Evolutionary conservation across 2,113 vertebrate species (phyloP), one percentile per base, ranked within the genome.

Genomic region (Ardeotis arabs): DNA sequence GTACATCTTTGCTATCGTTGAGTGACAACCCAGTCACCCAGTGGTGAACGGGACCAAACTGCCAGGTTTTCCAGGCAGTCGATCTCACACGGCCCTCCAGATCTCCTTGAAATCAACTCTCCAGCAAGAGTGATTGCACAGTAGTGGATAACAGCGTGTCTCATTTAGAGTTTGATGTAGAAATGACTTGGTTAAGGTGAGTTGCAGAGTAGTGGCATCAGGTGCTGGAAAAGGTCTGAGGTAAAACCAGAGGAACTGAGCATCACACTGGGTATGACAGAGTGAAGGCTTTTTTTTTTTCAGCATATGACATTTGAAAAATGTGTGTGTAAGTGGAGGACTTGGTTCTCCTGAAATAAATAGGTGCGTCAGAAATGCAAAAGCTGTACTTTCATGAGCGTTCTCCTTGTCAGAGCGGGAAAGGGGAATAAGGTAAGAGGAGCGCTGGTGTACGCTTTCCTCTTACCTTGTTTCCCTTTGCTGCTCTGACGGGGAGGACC

Each of bases 11-110:
- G 53, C 68, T 41, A 23, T 27, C 24, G 4, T 1, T 28, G 29
- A n/a, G 35, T 55, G 72, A 64, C n/a, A 68, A 4, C 6, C 6
- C 22, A 9, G 41, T 44, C 25, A 64, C 12, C 22, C 23, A 4
- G 39, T 8, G 53, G 39, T 53, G 53, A 82, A 16, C 1, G 10
- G 45, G 45, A 62, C 28, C 9, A 18, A 49, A 47, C 35, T 73
- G 55, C 55, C 6, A 4, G 10, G 23, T 76, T 79, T 92, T 52
- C 67, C 67, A 85, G 47, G 31, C 19, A 11, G 49, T 77, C 0
- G 0, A 0, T 79, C 44, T 79, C 75, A 69, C 13, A 4, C 0
- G 0, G 41, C n/a, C 28, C 33, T 81, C 84, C 47, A 41, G 6
- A 47, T 55, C 22, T 66, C 50, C 52, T 84, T 66, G 79, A 70